Conservation (phyloP, 2,113 vertebrate genomes). For the Diadophis punctatus region DNA sequence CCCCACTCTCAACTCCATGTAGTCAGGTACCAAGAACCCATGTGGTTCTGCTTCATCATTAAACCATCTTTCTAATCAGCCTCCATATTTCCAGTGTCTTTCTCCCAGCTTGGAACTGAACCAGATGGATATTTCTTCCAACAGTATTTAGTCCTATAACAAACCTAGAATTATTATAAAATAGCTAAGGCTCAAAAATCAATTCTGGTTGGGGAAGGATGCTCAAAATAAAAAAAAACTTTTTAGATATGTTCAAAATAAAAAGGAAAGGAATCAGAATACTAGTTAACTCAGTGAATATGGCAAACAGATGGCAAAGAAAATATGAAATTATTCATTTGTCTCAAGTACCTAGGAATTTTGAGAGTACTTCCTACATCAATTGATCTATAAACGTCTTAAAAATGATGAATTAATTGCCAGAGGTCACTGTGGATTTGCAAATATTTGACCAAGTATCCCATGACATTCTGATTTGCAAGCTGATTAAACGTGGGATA, state of each 20-base stretch:
- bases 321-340: not conserved
- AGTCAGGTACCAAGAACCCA: too few species aligned
- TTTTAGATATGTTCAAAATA: not conserved
- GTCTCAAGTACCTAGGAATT: not conserved
- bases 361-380: not conserved
- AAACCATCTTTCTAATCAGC: too few species aligned
- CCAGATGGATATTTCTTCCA: too few species aligned
- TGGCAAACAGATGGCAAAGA: not conserved
- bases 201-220: not conserved
- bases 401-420: not conserved
- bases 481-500: not conserved
- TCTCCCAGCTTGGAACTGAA: too few species aligned
- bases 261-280: not conserved
- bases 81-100: too few species aligned
- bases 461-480: not conserved
- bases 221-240: not conserved
- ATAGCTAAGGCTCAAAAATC: not conserved
- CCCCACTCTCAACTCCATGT: too few species aligned
- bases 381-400: not conserved
- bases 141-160: not conserved
- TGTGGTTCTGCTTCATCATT: too few species aligned
- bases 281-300: not conserved
- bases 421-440: not conserved
- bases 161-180: not conserved
- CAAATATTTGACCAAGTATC: not conserved